Evolutionary conservation across 2,888 invertebrate species (phyloP), one percentile per base, ranked within the genome.

Genomic region (Drosophila nr. perissopoda): DNA sequence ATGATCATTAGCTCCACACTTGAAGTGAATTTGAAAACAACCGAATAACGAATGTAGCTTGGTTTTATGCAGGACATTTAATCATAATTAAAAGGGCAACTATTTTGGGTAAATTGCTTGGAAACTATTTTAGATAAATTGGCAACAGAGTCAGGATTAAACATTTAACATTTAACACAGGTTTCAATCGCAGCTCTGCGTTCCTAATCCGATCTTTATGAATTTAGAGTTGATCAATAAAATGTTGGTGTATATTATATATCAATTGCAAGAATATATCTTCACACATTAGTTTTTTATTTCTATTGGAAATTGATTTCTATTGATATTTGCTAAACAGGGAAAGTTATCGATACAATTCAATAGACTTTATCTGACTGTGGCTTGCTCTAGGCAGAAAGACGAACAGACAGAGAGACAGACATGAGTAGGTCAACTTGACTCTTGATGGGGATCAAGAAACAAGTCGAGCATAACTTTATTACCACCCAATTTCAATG

Each of bases 1-100:
- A 64, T 54, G 83, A 85, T 83, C 87, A 74, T 86, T 76, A 54
- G 49, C 60, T 58, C 29, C 34, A 29, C 27, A 36, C 16, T 13
- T n/a, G 13, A 11, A 34, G 51, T 21, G 40, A 70, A 51, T 40
- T 33, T 7, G 57, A 38, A 68, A 25, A 10, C 5, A 18, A 45
- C 21, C n/a, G 31, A 52, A 21, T 7, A 33, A 4, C 25, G 25
- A 42, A 10, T 57, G 10, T 2, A 16, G 40, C 36, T n/a, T 5
- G 21, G 18, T 58, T 16, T 18, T 13, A 27, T 65, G 34, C 2
- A 18, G 16, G 34, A 33, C 18, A 42, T 65, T 66, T 34, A 36
- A 25, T 66, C 33, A 25, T 33, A 54, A 16, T 34, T 49, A 49
- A 49, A 29, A 36, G 6, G 13, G 34, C 18, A 27, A 25, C 45